Evolutionary conservation across 2,113 vertebrate genomes (phyloP).

Genomic region (Pipa parva): DNA sequence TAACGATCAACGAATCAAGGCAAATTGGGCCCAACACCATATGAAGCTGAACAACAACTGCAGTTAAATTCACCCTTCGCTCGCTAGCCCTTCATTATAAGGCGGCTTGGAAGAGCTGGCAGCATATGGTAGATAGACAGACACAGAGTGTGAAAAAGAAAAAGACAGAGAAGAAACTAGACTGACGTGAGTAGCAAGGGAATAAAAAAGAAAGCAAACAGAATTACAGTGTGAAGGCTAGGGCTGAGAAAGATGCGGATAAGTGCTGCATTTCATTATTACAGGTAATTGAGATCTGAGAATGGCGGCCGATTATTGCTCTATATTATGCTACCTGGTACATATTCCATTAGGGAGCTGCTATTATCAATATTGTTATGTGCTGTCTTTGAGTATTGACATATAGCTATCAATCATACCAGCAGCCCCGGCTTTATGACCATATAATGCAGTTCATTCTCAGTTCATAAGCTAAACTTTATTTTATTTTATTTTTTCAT

Average conservation of each 20-base stretch:
- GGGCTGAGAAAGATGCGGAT: not conserved
- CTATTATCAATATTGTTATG: constrained; percentile 7
- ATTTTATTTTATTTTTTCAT: not conserved
- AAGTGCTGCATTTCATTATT: constrained; percentile 7
- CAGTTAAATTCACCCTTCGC: too few species aligned
- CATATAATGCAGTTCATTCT: constrained; percentile 21
- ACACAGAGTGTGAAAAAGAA: not conserved
- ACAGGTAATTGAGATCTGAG: constrained; percentile 15
- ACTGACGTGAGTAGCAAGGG: not conserved
- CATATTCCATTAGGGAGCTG: constrained; percentile 12
- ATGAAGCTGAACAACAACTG: too few species aligned
- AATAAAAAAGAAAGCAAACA: not conserved
- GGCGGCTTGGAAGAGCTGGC: not conserved
- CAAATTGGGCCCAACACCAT: too few species aligned
- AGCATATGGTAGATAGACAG: not conserved
- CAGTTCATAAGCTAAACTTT: constrained; percentile 1
- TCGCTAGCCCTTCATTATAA: not conserved
- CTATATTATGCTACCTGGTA: not conserved
- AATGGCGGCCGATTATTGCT: constrained; percentile 12
- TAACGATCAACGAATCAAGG: too few species aligned
- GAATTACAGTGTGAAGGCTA: not conserved
- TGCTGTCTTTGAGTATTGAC: not conserved
- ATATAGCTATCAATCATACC: constrained; percentile 12
- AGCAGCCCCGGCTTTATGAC: not conserved
- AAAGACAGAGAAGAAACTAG: not conserved